A percentile compares a stretch with the other conserved stretches of the same genome.
phyloP scores from a whole-genome alignment of 2,797 vertebrate species.

The Nannoperca australis region DNA sequence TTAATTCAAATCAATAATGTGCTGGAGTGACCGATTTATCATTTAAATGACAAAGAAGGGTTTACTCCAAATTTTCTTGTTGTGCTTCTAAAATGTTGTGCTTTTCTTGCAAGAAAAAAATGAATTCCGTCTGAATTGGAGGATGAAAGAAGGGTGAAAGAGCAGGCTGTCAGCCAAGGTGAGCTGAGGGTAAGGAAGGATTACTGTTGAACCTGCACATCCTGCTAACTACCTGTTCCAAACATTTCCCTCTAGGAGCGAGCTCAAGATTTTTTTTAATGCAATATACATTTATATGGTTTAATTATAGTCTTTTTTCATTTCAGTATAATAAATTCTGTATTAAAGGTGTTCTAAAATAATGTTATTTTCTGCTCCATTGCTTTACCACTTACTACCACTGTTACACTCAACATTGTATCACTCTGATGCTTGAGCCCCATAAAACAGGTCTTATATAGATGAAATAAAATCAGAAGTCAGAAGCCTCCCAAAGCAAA shows the following conservation, averaged over 20 bases:
- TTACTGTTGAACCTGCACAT: constrained; percentile 23
- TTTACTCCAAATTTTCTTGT: constrained; percentile 7
- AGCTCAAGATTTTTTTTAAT: no score
- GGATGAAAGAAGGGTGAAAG: not conserved
- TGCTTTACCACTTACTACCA: not conserved
- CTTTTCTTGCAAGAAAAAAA: not conserved
- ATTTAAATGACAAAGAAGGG: constrained; percentile 24
- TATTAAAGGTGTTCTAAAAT: no score
- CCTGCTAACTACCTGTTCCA: constrained; percentile 14
- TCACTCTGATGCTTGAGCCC: no score
- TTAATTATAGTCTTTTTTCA: no score
- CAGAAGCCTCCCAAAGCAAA: not conserved
- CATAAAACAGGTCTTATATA: not conserved
- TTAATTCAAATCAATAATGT: constrained; percentile 31
- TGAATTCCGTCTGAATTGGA: not conserved
- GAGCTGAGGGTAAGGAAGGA: constrained; percentile 1
- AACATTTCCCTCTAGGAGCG: not conserved
- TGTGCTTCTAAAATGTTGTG: not conserved
- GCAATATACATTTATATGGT: no score
- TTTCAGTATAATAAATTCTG: no score
- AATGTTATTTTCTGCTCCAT: no score
- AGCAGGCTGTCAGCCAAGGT: constrained; percentile 6
- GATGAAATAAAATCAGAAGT: no score
- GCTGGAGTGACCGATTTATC: constrained; percentile 22
- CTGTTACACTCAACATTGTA: not conserved